A percentile compares a stretch with the other conserved stretches of the same genome.
These are phyloP conservation scores for Chaenodraco wilsoni DNA, from an alignment of 2,797 vertebrate genomes.

Conservation along the genomic window DNA sequence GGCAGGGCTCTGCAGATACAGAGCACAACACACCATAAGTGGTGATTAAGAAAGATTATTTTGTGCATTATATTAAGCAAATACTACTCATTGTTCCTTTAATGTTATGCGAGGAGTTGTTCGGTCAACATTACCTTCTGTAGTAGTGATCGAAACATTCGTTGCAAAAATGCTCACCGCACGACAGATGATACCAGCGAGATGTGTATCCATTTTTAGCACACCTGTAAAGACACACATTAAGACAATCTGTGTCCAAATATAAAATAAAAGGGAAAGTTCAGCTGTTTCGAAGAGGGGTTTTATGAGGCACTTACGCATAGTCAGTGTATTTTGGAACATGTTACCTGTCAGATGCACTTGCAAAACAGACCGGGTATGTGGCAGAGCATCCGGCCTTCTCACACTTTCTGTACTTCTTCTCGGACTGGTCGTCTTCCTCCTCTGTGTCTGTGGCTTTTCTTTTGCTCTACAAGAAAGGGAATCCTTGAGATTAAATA, in stretches of 20 bases:
- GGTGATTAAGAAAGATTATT: too few relatives aligned
- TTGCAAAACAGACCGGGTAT: constrained; percentile 97
- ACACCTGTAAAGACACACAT: constrained; percentile 84
- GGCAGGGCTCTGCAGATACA: too few relatives aligned
- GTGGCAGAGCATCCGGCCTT: constrained; percentile 95
- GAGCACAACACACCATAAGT: too few relatives aligned
- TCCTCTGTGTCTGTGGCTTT: constrained; percentile 90
- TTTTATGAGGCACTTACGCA: too few relatives aligned
- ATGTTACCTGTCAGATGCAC: constrained; percentile 92
- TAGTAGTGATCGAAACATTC: constrained; percentile 99
- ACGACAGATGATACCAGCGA: constrained; percentile 98
- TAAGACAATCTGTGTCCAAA: background rate
- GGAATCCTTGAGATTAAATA: too few relatives aligned
- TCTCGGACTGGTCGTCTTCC: constrained; percentile 92
- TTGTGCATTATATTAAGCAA: too few relatives aligned
- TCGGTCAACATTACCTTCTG: constrained; percentile 86
- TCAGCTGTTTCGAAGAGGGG: too few relatives aligned
- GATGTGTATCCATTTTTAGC: constrained; percentile 98
- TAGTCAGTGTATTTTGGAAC: too few relatives aligned
- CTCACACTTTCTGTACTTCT: constrained; percentile 97
- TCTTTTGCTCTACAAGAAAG: constrained; percentile 87
- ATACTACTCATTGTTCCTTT: too few relatives aligned
- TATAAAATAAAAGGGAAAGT: background rate
- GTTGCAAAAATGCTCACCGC: constrained; percentile 98
- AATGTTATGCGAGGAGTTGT: background rate